Percentiles rank a stretch among this genome's conserved stretches.
phyloP scores from a whole-genome alignment of 2,888 invertebrate species.

The Chelonus formosanus region DNA sequence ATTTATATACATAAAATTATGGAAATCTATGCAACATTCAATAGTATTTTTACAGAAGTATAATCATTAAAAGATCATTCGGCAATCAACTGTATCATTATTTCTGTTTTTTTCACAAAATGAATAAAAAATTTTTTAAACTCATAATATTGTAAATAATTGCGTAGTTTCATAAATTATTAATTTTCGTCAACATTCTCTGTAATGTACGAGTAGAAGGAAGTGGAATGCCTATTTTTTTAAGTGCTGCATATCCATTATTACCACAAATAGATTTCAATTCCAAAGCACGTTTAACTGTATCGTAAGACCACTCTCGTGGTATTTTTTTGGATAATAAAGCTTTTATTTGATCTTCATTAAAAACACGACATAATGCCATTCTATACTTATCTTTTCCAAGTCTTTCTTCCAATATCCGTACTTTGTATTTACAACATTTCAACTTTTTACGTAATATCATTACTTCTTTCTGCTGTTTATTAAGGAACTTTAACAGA shows the following conservation, averaged over 20 bases:
- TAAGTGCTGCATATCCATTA: background rate
- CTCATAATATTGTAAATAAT: no score
- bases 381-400: background rate
- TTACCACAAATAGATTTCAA: background rate
- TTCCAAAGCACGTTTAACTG: background rate
- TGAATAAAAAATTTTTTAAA: no score
- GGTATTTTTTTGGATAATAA: background rate
- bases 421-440: background rate
- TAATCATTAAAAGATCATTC: no score
- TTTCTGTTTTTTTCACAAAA: no score
- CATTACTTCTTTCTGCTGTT: background rate
- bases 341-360: background rate
- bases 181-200: background rate
- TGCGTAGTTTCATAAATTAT: background rate
- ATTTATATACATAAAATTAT: no score
- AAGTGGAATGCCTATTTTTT: background rate
- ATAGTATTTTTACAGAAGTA: no score
- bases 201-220: constrained; percentile 1
- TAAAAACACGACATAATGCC: background rate
- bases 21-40: no score
- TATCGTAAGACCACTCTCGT: background rate
- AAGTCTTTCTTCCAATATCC: background rate
- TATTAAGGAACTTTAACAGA: background rate
- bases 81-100: no score
- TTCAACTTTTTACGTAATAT: background rate